phyloP scores from a whole-genome alignment of 2,888 invertebrate species.

The Platycheirus albimanus region DNA sequence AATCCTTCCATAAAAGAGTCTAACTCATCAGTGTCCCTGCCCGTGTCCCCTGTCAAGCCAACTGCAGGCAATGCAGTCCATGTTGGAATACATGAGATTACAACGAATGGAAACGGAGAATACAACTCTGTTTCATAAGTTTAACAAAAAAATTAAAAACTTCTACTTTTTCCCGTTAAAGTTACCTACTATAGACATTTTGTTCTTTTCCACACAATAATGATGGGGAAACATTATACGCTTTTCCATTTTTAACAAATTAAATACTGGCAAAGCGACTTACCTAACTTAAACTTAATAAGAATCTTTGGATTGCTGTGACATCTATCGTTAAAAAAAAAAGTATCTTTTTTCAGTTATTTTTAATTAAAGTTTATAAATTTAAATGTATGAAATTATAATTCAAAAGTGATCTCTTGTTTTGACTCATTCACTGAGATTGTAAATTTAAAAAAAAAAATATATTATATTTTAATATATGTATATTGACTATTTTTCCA shows the following conservation, averaged over 20 bases:
- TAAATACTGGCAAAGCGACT: slow-evolving; percentile 19
- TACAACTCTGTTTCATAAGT: slow-evolving; percentile 60
- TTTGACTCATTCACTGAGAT: slow-evolving; percentile 53
- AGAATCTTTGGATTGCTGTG: slow-evolving; percentile 34
- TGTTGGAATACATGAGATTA: slow-evolving; percentile 60
- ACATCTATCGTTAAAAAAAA: slow-evolving; percentile 24
- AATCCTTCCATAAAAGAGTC: slow-evolving; percentile 66
- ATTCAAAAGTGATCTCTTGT: slow-evolving; percentile 66
- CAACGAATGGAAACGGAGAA: slow-evolving; percentile 66
- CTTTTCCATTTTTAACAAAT: slow-evolving; percentile 51
- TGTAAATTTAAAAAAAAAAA: slow-evolving; percentile 50
- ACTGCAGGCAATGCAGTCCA: slow-evolving; percentile 38
- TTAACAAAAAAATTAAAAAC: slow-evolving; percentile 27
- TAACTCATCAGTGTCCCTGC: slow-evolving; percentile 55
- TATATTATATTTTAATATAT: slow-evolving; percentile 19
- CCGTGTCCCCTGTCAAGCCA: slow-evolving; percentile 59
- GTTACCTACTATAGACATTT: no score
- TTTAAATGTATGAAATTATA: not conserved
- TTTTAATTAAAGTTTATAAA: not conserved
- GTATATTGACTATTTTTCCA: slow-evolving; percentile 20
- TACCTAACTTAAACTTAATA: slow-evolving; percentile 15
- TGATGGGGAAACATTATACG: slow-evolving; percentile 62
- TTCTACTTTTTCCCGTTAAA: slow-evolving; percentile 4
- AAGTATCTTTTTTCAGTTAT: slow-evolving; percentile 4
- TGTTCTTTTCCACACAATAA: not conserved